Percentiles rank a stretch among this genome's conserved stretches.
Conservation (phyloP, 2,113 vertebrate genomes). For the Corythaixoides concolor region DNA sequence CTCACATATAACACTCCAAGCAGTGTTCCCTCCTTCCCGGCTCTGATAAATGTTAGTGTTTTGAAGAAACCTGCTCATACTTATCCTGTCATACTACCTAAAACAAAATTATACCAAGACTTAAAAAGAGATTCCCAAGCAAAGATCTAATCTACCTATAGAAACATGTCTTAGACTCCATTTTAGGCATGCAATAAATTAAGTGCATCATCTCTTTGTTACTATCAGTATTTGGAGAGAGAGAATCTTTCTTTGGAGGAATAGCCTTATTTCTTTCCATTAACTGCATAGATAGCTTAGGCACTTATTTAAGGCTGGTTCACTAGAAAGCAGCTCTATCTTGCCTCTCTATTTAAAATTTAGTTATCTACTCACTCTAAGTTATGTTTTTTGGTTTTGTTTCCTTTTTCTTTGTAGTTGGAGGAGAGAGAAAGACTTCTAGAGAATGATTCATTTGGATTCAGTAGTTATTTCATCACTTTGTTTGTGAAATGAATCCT, state of each 20-base stretch:
- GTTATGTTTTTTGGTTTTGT: accelerated
- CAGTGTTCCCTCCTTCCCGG: background rate
- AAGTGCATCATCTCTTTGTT: background rate
- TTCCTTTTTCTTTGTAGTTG: background rate
- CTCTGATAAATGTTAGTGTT: background rate
- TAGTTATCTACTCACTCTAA: background rate
- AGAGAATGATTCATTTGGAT: background rate
- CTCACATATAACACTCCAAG: background rate
- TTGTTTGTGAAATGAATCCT: background rate
- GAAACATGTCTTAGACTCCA: background rate
- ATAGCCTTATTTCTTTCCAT: background rate
- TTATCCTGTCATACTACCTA: background rate
- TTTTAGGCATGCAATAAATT: background rate
- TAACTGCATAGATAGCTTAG: background rate
- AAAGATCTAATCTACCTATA: background rate
- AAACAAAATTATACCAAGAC: background rate
- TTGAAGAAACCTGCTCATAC: background rate
- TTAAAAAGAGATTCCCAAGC: background rate
- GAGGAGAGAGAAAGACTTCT: background rate
- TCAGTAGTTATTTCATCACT: background rate
- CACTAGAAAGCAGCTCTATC: background rate
- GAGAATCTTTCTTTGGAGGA: background rate
- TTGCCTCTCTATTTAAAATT: background rate
- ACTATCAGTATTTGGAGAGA: background rate
- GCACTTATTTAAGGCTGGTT: background rate